Evolutionary conservation across 1,140 invertebrate genomes (phyloP), one percentile per base, ranked within the genome.

Genomic region (Drosophila baimaii): DNA sequence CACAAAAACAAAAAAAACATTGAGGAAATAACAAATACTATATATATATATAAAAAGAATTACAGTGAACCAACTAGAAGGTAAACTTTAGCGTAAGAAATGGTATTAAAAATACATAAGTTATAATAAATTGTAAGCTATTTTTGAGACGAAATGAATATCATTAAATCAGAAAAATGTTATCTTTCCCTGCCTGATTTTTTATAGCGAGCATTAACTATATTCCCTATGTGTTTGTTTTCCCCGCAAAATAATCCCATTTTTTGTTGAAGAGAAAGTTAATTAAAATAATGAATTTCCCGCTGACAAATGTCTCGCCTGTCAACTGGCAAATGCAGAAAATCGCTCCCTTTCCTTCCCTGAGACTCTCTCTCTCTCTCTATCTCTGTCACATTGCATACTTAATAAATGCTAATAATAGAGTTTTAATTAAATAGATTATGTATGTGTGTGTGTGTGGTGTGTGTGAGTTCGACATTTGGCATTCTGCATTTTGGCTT

Each of bases 241-340:
- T 13, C 61, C 82, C 43, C 63, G 77, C 79, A 35, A 81, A 61
- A 68, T 85, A 74, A 68, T 82, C 9, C 5, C 9, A 25, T 27
- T 44, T 23, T 23, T 71, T 71, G 58, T n/a, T 90, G 71, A 88
- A 91, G 90, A 79, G 82, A 91, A 91, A 91, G 90, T 91, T 91
- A 91, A 91, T 91, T 91, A 91, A 91, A 91, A 91, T 91, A 91
- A 91, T 91, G 83, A 90, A 84, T 85, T 91, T 88, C 79, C 62
- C 64, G 72, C 55, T 84, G 81, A 84, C 79, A 82, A 88, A 89
- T 88, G 83, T 78, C 75, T 71, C 57, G 56, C 44, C 82, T 82
- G 82, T 81, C 82, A 86, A 65, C 69, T 62, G 21, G 55, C 29
- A 17, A 17, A 66, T 31, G 47, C 47, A 52, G 51, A 54, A 54